These are phyloP conservation scores for Aphaenogaster ashmeadi DNA, from an alignment of 1,140 invertebrate genomes.

Conservation along the genomic window DNA sequence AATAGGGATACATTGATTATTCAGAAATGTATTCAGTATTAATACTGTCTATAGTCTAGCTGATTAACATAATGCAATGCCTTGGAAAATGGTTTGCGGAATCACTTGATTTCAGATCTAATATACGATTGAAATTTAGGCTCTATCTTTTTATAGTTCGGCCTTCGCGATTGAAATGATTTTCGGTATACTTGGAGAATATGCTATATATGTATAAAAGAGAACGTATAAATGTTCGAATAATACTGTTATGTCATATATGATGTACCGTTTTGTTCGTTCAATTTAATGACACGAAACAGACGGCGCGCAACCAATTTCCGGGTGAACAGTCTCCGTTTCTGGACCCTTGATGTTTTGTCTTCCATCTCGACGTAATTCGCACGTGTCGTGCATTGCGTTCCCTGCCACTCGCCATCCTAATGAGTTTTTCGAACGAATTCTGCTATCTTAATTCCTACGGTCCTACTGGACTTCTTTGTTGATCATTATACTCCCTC, in stretches of 20 bases:
- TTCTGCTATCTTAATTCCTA: constrained; percentile 34
- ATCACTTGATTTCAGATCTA: background rate
- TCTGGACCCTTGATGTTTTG: background rate
- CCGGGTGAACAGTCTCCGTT: background rate
- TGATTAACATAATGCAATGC: constrained; percentile 12
- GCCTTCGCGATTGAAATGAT: background rate
- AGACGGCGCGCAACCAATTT: background rate
- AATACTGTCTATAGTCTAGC: constrained; percentile 5
- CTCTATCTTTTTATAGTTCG: background rate
- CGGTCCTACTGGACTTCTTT: constrained; percentile 34
- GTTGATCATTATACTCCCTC: constrained; percentile 25
- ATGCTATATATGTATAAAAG: background rate
- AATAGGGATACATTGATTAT: constrained; percentile 12
- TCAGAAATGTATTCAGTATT: constrained; percentile 23
- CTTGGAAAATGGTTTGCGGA: background rate
- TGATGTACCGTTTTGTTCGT: background rate
- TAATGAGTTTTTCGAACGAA: constrained; percentile 13
- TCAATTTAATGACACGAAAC: background rate
- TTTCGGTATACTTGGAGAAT: background rate
- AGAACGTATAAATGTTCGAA: background rate
- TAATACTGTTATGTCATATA: background rate
- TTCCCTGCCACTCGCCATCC: background rate
- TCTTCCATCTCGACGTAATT: background rate
- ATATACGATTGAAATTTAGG: background rate
- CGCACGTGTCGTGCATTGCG: background rate